These are phyloP conservation scores for Tenthredo livida DNA, from an alignment of 2,888 invertebrate species.

Conservation along the genomic window DNA sequence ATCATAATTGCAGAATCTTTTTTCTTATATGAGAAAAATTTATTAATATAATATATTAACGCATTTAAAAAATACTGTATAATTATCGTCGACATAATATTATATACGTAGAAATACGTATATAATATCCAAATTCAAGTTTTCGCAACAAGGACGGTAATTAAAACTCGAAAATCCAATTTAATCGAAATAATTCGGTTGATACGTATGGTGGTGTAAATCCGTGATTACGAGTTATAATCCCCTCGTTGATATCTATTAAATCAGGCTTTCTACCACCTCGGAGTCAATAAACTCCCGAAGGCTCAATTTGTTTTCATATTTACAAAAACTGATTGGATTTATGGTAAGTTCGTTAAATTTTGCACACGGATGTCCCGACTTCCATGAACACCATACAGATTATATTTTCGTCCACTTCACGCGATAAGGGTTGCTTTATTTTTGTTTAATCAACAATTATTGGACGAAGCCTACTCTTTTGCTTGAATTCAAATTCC, in stretches of 20 bases:
- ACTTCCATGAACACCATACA: not conserved
- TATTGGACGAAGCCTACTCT: not conserved
- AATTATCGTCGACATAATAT: not conserved
- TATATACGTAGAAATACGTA: not conserved
- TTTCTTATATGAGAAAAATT: not conserved
- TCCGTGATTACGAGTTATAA: not conserved
- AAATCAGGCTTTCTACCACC: not conserved
- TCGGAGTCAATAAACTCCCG: not conserved
- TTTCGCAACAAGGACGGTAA: not conserved
- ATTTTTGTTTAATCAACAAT: not conserved
- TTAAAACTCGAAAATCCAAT: not conserved
- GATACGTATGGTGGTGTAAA: not conserved
- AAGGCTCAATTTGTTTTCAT: constrained; percentile 18
- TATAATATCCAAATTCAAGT: not conserved
- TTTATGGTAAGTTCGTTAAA: constrained; percentile 25
- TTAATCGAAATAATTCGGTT: not conserved
- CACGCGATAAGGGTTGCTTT: not conserved
- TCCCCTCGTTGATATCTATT: not conserved
- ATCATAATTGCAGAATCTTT: not conserved
- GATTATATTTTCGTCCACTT: not conserved
- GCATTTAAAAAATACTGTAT: not conserved
- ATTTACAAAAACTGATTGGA: not conserved
- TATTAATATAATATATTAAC: not conserved
- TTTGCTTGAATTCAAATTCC: not conserved
- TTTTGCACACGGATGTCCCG: not conserved